These are phyloP conservation scores for Rhagonycha lutea DNA, from an alignment of 2,888 invertebrate species.

Conservation along the genomic window DNA sequence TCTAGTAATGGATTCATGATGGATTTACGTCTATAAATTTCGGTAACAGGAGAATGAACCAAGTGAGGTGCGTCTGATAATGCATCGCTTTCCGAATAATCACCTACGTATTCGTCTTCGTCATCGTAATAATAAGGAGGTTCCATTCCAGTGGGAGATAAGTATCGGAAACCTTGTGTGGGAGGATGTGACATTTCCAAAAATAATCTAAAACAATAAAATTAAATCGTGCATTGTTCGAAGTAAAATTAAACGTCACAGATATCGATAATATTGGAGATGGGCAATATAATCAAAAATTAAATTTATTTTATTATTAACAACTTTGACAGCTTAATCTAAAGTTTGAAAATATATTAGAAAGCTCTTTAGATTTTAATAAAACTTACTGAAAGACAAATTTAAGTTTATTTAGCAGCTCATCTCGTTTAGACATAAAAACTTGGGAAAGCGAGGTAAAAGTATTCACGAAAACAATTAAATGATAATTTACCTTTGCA, in stretches of 20 bases:
- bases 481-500: constrained; percentile 14
- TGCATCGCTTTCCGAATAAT: constrained; percentile 41
- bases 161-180: neutral
- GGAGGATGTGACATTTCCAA: constrained; percentile 5
- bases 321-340: constrained; percentile 17
- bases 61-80: constrained; percentile 28
- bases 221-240: neutral
- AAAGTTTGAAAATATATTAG: constrained; percentile 16
- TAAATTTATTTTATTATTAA: constrained; percentile 9
- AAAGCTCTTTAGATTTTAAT: constrained; percentile 13
- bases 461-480: constrained; percentile 8
- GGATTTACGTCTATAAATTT: constrained; percentile 37
- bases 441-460: neutral
- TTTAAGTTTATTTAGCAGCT: neutral
- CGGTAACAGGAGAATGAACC: constrained; percentile 33
- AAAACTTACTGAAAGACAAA: constrained; percentile 7
- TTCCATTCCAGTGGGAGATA: constrained; percentile 1
- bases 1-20: constrained; percentile 4
- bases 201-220: neutral
- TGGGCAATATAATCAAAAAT: neutral
- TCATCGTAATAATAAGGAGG: constrained; percentile 39
- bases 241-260: neutral
- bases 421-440: neutral
- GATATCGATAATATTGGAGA: neutral
- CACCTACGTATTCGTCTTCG: constrained; percentile 38